Conservation (phyloP, 2,113 vertebrate species). For the Axis porcinus region DNA sequence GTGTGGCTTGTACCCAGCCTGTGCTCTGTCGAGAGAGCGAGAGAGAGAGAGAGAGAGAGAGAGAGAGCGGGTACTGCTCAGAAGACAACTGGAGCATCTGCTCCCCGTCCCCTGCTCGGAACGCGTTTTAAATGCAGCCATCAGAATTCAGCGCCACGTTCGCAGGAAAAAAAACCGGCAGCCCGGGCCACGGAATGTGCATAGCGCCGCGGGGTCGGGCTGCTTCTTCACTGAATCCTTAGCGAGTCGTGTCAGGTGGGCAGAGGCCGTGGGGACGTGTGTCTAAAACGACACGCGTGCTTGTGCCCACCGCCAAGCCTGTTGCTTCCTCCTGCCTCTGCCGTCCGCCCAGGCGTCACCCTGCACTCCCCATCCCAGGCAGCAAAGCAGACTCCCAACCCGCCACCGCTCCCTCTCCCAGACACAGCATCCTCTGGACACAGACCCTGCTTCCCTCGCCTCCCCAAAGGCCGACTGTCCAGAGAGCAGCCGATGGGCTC, state of each 20-base stretch:
- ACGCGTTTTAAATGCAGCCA: background rate
- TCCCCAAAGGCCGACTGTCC: background rate
- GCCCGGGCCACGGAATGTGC: background rate
- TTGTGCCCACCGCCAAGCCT: rapidly evolving
- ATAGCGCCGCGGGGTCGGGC: rapidly evolving
- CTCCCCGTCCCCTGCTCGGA: background rate
- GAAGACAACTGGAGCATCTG: background rate
- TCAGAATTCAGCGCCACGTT: background rate
- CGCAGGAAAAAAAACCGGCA: background rate
- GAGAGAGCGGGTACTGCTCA: rapidly evolving
- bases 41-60: rapidly evolving
- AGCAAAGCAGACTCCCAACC: background rate
- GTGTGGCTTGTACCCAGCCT: background rate
- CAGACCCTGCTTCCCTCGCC: background rate
- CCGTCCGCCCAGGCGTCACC: rapidly evolving
- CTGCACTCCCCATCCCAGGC: rapidly evolving
- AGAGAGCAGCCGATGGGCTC: background rate
- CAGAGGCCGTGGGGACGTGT: rapidly evolving
- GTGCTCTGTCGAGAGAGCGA: background rate
- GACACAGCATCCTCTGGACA: background rate
- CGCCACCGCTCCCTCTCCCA: rapidly evolving
- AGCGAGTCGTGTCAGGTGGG: rapidly evolving
- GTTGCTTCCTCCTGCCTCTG: rapidly evolving
- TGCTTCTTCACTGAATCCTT: rapidly evolving
- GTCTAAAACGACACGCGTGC: rapidly evolving